These are phyloP conservation scores for Neosilurus hyrtlii DNA, from an alignment of 2,797 vertebrate genomes.

Conservation along the genomic window DNA sequence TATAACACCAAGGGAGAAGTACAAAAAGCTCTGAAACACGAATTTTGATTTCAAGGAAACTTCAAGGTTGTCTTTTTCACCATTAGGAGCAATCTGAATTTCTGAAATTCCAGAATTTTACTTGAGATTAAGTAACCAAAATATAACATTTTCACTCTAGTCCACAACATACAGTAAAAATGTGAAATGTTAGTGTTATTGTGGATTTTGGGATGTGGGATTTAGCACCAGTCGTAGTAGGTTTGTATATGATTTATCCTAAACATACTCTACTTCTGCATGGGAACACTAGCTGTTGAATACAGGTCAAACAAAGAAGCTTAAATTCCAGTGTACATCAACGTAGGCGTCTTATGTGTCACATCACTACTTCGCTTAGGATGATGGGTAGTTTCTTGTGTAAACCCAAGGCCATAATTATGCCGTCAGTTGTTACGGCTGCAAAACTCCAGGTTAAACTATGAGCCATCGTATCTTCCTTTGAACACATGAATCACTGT, in stretches of 20 bases:
- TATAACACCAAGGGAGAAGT: not conserved
- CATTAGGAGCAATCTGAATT: not conserved
- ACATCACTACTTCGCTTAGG: constrained; percentile 4
- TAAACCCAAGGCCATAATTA: constrained; percentile 39
- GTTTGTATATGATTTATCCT: not conserved
- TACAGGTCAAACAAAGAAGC: constrained; percentile 7
- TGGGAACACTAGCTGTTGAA: not conserved
- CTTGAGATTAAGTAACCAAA: not conserved
- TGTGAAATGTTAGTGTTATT: not conserved
- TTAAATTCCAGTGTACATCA: constrained; percentile 26
- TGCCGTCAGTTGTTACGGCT: constrained; percentile 30
- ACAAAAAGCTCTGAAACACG: not conserved
- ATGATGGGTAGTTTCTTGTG: constrained; percentile 6
- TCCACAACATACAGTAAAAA: not conserved
- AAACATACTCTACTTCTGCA: not conserved
- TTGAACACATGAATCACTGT: constrained; percentile 35
- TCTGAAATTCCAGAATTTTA: not conserved
- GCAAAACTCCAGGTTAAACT: constrained; percentile 32
- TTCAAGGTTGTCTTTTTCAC: not conserved
- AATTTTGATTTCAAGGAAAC: not conserved
- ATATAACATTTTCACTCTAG: not conserved
- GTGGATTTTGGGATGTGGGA: not conserved
- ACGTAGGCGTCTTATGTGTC: constrained; percentile 34
- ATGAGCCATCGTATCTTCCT: constrained; percentile 39
- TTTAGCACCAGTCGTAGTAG: not conserved